phyloP scores from a whole-genome alignment of 2,888 invertebrate species.

The Eucera pruinosa region DNA sequence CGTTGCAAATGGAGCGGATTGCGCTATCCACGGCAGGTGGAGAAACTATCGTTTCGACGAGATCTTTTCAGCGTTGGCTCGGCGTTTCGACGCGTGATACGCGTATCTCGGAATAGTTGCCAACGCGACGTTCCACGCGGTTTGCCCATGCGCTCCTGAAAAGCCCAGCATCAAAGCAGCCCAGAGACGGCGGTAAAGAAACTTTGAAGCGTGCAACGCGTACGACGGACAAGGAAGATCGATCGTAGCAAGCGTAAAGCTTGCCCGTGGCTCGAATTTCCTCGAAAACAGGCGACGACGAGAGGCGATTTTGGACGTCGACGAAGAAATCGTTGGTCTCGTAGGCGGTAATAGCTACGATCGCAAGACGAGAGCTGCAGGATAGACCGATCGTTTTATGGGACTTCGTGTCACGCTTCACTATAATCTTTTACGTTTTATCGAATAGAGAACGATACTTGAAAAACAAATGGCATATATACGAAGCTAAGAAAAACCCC shows the following conservation, averaged over 20 bases:
- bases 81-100: constrained; percentile 20
- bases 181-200: neutral
- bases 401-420: too few species aligned
- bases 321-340: constrained; percentile 29
- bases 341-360: too few species aligned
- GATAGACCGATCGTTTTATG: too few species aligned
- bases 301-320: constrained; percentile 5
- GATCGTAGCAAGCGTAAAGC: neutral
- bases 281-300: neutral
- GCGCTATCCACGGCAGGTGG: neutral
- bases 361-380: too few species aligned
- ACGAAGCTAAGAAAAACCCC: too few species aligned
- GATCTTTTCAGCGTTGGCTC: constrained; percentile 27
- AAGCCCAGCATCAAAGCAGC: neutral
- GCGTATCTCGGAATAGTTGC: constrained; percentile 6
- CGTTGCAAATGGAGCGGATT: neutral
- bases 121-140: constrained; percentile 7
- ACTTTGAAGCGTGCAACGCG: constrained; percentile 5
- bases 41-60: constrained; percentile 31
- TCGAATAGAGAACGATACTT: too few species aligned
- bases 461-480: too few species aligned
- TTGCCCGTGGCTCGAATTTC: neutral
- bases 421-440: too few species aligned
- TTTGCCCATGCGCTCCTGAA: neutral
- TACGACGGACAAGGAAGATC: neutral